Conservation (phyloP, 2,888 invertebrate genomes). For the Eristalis intricaria region DNA sequence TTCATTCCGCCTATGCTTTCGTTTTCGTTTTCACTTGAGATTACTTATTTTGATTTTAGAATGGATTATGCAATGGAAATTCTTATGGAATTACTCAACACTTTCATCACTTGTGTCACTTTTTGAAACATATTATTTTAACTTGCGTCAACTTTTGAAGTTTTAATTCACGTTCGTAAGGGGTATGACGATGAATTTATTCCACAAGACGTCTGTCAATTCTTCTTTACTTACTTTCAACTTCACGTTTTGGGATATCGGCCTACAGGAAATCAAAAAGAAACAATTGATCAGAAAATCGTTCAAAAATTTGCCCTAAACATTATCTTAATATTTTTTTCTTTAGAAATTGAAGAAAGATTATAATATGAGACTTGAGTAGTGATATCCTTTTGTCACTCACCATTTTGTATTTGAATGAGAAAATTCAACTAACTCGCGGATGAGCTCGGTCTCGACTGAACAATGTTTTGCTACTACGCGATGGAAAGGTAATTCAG, state of each 20-base stretch:
- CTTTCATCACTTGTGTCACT: conserved; percentile 49
- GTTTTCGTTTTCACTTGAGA: neutral
- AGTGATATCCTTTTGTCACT: conserved; percentile 77
- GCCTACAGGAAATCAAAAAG: conserved; percentile 85
- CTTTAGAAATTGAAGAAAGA: too few species aligned
- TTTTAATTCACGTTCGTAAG: conserved; percentile 35
- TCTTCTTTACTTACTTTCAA: conserved; percentile 90
- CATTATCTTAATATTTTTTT: conserved; percentile 14
- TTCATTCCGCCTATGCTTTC: conserved; percentile 1
- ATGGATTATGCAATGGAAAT: conserved; percentile 52
- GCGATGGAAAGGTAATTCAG: conserved; percentile 80
- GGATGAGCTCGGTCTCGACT: conserved; percentile 82
- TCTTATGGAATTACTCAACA: conserved; percentile 30
- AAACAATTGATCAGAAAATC: conserved; percentile 16
- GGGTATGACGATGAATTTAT: conserved; percentile 11
- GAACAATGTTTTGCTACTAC: conserved; percentile 80
- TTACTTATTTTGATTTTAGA: conserved; percentile 1
- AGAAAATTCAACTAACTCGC: conserved; percentile 82
- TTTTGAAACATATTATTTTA: neutral
- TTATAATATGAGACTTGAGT: conserved; percentile 4
- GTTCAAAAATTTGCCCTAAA: neutral
- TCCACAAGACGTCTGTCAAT: conserved; percentile 41
- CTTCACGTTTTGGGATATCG: conserved; percentile 91
- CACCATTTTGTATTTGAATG: conserved; percentile 86
- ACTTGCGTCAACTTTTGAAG: conserved; percentile 13